phyloP scores from a whole-genome alignment of 2,888 invertebrate genomes.

The Chloroclystis v-ata region DNA sequence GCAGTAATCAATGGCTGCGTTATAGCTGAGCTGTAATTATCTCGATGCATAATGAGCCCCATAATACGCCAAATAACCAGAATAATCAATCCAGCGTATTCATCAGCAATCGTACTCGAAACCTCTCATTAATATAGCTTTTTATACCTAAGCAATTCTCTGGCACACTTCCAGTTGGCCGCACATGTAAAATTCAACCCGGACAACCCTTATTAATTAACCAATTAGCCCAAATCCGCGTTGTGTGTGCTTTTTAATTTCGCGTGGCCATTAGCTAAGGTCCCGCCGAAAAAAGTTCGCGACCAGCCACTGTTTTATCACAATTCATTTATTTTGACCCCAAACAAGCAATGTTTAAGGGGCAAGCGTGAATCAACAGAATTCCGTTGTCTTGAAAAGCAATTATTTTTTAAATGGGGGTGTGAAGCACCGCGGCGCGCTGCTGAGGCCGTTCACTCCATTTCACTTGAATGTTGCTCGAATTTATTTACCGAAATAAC shows the following conservation, averaged over 20 bases:
- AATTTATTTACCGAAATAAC: conserved; percentile 17
- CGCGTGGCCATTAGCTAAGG: conserved; percentile 51
- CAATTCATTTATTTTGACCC: conserved; percentile 45
- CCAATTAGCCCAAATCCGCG: conserved; percentile 67
- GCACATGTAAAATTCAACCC: conserved; percentile 56
- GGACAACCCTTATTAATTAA: conserved; percentile 68
- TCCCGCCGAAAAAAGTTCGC: conserved; percentile 46
- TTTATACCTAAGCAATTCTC: conserved; percentile 53
- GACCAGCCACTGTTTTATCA: conserved; percentile 42
- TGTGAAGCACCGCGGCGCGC: neutral
- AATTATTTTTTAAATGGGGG: conserved; percentile 4
- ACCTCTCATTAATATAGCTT: conserved; percentile 50
- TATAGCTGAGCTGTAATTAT: neutral
- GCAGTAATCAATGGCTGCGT: neutral
- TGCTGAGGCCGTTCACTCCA: neutral
- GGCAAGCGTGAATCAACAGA: conserved; percentile 39
- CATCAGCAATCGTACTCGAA: conserved; percentile 23
- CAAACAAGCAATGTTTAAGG: conserved; percentile 36
- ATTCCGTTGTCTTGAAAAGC: conserved; percentile 11
- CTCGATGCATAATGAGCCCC: neutral
- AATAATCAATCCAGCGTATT: conserved; percentile 17
- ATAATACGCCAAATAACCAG: conserved; percentile 17
- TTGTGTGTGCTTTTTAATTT: conserved; percentile 65
- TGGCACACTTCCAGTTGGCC: conserved; percentile 61
- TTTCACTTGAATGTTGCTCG: neutral